Conservation (phyloP, 2,113 vertebrate genomes). For the Pelobates fuscus region DNA sequence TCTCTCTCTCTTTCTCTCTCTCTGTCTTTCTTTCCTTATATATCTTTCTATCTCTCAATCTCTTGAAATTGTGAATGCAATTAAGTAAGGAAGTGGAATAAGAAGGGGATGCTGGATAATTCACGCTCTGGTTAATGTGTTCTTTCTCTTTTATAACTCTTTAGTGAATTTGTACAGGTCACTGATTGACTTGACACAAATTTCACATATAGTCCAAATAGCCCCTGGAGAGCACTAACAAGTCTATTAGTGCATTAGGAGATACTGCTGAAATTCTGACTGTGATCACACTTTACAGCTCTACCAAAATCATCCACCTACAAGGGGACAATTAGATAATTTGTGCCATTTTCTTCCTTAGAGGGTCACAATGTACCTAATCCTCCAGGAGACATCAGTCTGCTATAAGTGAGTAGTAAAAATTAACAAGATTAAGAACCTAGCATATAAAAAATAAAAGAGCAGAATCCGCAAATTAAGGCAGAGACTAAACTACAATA, state of each 20-base stretch:
- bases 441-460: background rate
- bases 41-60: background rate
- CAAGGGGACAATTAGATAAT: slow-evolving; percentile 42
- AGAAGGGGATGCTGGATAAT: background rate
- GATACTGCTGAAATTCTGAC: slow-evolving; percentile 1
- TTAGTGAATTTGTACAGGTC: slow-evolving; percentile 42
- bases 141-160: slow-evolving; percentile 37
- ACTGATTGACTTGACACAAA: slow-evolving; percentile 42
- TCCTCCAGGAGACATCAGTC: slow-evolving; percentile 39
- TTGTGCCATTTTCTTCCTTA: slow-evolving; percentile 24
- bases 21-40: background rate
- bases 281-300: slow-evolving; percentile 43
- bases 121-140: slow-evolving; percentile 39
- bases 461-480: background rate
- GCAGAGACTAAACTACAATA: background rate
- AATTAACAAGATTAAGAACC: slow-evolving; percentile 37
- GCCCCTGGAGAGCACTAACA: slow-evolving; percentile 37
- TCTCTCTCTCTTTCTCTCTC: too few relatives aligned
- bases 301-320: slow-evolving; percentile 36
- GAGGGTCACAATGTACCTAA: slow-evolving; percentile 37
- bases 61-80: background rate
- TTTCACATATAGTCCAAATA: slow-evolving; percentile 36
- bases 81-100: background rate
- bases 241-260: slow-evolving; percentile 37
- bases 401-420: slow-evolving; percentile 46